Percentiles rank a stretch among this genome's conserved stretches.
phyloP scores from a whole-genome alignment of 1,140 invertebrate species.

The Drosophila pachea region DNA sequence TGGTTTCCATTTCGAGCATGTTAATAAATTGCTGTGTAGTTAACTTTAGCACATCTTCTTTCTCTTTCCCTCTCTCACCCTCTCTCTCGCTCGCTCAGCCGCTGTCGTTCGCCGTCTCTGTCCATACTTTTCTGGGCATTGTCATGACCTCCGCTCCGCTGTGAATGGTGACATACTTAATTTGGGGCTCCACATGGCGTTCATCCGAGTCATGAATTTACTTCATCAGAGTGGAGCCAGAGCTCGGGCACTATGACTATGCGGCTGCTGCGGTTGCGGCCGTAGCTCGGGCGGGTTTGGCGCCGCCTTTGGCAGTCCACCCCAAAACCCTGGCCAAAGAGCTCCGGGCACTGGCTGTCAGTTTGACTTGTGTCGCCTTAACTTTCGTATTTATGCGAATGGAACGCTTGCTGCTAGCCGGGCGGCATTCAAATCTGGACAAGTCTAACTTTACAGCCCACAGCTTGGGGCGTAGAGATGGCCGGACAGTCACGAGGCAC shows the following conservation, averaged over 20 bases:
- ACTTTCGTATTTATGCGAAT: slow-evolving; percentile 30
- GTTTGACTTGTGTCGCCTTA: slow-evolving; percentile 14
- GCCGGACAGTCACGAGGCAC: neutral
- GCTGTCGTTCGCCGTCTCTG: neutral
- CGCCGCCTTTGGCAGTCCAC: neutral
- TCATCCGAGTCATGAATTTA: slow-evolving; percentile 46
- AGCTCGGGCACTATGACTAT: neutral
- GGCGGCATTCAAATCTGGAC: slow-evolving; percentile 17
- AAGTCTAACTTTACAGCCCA: slow-evolving; percentile 15
- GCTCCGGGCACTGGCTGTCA: neutral
- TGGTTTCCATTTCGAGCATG: slow-evolving; percentile 41
- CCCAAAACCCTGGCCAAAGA: neutral
- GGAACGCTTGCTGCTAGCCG: slow-evolving; percentile 1
- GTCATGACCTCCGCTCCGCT: slow-evolving; percentile 1
- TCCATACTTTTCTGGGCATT: neutral
- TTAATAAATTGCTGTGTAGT: slow-evolving; percentile 49
- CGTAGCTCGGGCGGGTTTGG: neutral
- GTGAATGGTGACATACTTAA: slow-evolving; percentile 40
- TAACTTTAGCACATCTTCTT: slow-evolving; percentile 29
- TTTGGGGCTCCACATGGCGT: slow-evolving; percentile 42
- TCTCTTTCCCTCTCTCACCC: no score
- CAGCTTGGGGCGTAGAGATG: slow-evolving; percentile 7
- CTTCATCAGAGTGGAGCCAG: slow-evolving; percentile 37
- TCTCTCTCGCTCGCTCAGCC: neutral
- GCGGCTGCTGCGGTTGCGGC: slow-evolving; percentile 9